Percentiles rank a stretch among this genome's conserved stretches.
Evolutionary conservation across 2,888 invertebrate species (phyloP).

Genomic region (Synanthedon andrenaeformis): DNA sequence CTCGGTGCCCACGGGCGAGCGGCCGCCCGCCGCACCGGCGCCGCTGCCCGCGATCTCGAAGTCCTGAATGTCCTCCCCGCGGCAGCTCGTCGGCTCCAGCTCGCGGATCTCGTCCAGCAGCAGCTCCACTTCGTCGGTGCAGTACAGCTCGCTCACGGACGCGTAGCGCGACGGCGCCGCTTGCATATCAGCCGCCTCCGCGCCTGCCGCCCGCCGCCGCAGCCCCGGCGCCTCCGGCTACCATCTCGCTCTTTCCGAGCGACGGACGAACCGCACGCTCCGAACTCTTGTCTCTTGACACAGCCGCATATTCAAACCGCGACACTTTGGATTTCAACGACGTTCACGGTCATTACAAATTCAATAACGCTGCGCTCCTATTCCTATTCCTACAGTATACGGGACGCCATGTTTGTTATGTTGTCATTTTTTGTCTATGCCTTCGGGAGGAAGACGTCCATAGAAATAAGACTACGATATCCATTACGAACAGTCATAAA

Average conservation of each 20-base stretch:
- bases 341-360: constrained; percentile 39
- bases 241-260: no score
- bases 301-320: constrained; percentile 36
- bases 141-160: constrained; percentile 68
- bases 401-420: constrained; percentile 63
- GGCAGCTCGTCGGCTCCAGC: constrained; percentile 66
- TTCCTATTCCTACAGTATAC: no score
- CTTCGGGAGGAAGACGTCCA: not conserved
- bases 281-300: constrained; percentile 4
- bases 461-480: no score
- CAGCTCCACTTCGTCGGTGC: constrained; percentile 69
- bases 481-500: no score
- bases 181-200: constrained; percentile 50
- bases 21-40: constrained; percentile 47
- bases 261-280: constrained; percentile 10
- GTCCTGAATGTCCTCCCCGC: constrained; percentile 64
- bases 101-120: constrained; percentile 66
- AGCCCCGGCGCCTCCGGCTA: constrained; percentile 37
- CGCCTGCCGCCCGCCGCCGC: constrained; percentile 33
- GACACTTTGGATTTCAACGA: constrained; percentile 11
- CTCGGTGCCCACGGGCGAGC: constrained; percentile 62
- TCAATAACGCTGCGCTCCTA: constrained; percentile 29
- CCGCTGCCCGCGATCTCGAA: constrained; percentile 71
- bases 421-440: constrained; percentile 20
- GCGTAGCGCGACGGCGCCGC: constrained; percentile 67